Evolutionary conservation across 2,797 vertebrate genomes (phyloP).

Genomic region (Chiroxiphia lanceolata): DNA sequence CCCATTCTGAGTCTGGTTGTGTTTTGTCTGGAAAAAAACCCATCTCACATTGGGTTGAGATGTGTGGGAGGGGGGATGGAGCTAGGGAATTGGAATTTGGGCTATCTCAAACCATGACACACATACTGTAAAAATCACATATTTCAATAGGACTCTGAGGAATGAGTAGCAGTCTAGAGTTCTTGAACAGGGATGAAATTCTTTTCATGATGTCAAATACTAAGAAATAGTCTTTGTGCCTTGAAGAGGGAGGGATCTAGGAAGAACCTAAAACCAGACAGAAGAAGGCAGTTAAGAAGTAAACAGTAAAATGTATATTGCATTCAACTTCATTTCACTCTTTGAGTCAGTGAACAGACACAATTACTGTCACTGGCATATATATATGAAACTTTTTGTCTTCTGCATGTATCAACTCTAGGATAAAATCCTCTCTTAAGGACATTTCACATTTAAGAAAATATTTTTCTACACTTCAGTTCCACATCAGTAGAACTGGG

Average conservation of each 20-base stretch:
- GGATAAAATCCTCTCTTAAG: neutral
- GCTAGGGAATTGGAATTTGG: no score
- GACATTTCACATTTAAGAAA: neutral
- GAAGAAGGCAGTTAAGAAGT: neutral
- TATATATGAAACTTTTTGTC: neutral
- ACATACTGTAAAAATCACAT: accelerated
- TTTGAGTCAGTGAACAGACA: neutral
- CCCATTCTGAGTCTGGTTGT: no score
- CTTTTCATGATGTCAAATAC: neutral
- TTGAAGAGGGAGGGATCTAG: neutral
- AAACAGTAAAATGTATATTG: neutral
- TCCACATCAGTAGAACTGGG: neutral
- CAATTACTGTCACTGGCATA: neutral
- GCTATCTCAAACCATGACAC: no score
- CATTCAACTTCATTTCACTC: neutral
- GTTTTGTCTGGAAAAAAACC: no score
- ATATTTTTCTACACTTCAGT: neutral
- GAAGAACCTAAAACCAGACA: neutral
- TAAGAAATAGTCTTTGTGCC: neutral
- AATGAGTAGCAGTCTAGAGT: neutral
- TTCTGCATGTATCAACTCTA: neutral
- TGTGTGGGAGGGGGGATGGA: no score
- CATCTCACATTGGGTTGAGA: no score
- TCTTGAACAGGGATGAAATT: neutral
- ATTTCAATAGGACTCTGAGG: neutral